Percentiles rank a stretch among this genome's conserved stretches.
Evolutionary conservation across 2,888 invertebrate genomes (phyloP).

Genomic region (Ischnura elegans): DNA sequence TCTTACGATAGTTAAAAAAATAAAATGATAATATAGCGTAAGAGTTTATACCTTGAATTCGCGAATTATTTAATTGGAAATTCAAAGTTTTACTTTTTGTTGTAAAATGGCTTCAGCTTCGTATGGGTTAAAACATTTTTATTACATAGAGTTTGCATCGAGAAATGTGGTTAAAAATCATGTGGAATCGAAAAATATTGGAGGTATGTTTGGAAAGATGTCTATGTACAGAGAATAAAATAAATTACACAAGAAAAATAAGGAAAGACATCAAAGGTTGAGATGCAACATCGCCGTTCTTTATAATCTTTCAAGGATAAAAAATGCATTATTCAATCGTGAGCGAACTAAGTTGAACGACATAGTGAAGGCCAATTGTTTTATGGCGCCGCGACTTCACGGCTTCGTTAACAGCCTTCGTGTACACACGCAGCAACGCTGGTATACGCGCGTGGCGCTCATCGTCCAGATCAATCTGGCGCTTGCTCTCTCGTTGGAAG

Average conservation of each 20-base stretch:
- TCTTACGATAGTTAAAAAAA: too few relatives aligned
- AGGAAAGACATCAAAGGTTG: background rate
- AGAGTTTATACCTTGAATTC: too few relatives aligned
- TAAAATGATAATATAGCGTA: too few relatives aligned
- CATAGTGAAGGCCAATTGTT: background rate
- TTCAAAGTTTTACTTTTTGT: too few relatives aligned
- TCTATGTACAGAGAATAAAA: background rate
- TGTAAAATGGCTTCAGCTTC: too few relatives aligned
- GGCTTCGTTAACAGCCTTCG: slow-evolving; percentile 1
- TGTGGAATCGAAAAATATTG: background rate
- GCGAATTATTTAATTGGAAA: too few relatives aligned
- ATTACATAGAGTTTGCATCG: too few relatives aligned
- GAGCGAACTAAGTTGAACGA: background rate
- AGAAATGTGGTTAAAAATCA: too few relatives aligned
- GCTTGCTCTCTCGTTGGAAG: background rate
- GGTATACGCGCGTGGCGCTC: background rate
- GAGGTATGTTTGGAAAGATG: too few relatives aligned
- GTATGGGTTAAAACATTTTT: too few relatives aligned
- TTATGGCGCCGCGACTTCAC: background rate
- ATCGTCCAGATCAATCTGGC: background rate
- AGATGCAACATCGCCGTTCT: background rate
- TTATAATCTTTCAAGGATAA: background rate
- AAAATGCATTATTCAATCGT: background rate
- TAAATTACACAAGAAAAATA: background rate
- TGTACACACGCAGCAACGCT: background rate